Evolutionary conservation across 2,888 invertebrate species (phyloP).

Genomic region (Eurois occulta): DNA sequence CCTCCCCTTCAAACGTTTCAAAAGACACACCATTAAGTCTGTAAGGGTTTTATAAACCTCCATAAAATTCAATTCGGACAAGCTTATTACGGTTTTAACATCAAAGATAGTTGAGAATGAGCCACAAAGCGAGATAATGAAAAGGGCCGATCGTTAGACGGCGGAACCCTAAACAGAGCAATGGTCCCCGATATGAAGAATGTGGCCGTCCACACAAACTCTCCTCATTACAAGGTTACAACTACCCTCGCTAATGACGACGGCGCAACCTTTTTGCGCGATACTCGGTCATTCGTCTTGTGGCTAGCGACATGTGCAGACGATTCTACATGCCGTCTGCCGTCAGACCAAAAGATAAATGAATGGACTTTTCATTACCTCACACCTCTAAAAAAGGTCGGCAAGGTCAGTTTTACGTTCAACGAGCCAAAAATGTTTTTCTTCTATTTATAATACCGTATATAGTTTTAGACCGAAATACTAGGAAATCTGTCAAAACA

Average conservation of each 20-base stretch:
- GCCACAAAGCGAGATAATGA: slow-evolving; percentile 80
- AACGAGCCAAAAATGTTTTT: slow-evolving; percentile 8
- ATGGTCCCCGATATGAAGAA: slow-evolving; percentile 85
- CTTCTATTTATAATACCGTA: background rate
- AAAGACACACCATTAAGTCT: slow-evolving; percentile 70
- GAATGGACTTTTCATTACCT: slow-evolving; percentile 67
- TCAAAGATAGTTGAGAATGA: slow-evolving; percentile 83
- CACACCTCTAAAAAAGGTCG: slow-evolving; percentile 58
- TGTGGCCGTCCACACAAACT: slow-evolving; percentile 80
- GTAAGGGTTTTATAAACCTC: slow-evolving; percentile 77
- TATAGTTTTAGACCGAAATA: slow-evolving; percentile 57
- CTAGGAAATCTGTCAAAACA: slow-evolving; percentile 70
- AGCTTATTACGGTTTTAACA: slow-evolving; percentile 79
- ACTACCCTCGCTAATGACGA: slow-evolving; percentile 86
- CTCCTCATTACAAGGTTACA: slow-evolving; percentile 78
- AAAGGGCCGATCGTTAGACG: slow-evolving; percentile 77
- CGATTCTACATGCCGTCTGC: slow-evolving; percentile 73
- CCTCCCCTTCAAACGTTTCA: slow-evolving; percentile 67
- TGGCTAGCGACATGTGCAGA: slow-evolving; percentile 81
- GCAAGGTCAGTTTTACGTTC: slow-evolving; percentile 58
- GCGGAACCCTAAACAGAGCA: slow-evolving; percentile 82
- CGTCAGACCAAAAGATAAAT: slow-evolving; percentile 75
- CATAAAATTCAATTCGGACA: slow-evolving; percentile 79
- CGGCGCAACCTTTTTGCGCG: slow-evolving; percentile 85
- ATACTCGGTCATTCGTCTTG: slow-evolving; percentile 87